These are phyloP conservation scores for Sebastes trivittatus DNA, from an alignment of 2,797 vertebrate species.

Conservation along the genomic window DNA sequence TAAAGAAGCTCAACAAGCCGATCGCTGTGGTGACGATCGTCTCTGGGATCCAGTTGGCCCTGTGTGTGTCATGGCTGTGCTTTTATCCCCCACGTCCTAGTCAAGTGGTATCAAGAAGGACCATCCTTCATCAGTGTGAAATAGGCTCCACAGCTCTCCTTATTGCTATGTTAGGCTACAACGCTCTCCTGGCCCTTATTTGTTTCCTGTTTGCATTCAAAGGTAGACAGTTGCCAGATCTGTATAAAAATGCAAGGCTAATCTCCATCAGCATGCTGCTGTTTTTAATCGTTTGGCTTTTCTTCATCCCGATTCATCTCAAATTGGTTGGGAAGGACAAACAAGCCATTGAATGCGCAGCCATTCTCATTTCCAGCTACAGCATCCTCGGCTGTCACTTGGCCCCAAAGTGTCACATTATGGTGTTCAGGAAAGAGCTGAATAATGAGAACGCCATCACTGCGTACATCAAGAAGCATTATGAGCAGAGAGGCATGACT, in stretches of 20 bases:
- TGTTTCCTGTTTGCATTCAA: constrained; percentile 73
- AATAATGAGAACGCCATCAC: constrained; percentile 64
- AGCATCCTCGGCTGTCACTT: constrained; percentile 75
- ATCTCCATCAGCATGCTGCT: constrained; percentile 73
- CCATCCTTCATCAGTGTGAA: constrained; percentile 41
- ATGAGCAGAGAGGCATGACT: constrained; percentile 35
- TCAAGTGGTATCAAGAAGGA: rapidly evolving
- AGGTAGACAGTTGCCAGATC: constrained; percentile 66
- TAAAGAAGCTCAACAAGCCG: constrained; percentile 61
- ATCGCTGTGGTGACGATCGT: constrained; percentile 42
- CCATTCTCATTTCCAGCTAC: constrained; percentile 69
- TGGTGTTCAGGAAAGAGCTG: constrained; percentile 68
- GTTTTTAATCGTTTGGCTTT: constrained; percentile 71
- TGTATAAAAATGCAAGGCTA: constrained; percentile 72
- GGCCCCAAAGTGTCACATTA: constrained; percentile 74
- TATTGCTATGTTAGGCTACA: constrained; percentile 55
- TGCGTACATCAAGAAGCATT: constrained; percentile 68
- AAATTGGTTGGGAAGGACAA: constrained; percentile 31
- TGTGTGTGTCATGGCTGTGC: constrained; percentile 61
- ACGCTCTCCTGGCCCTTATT: constrained; percentile 45
- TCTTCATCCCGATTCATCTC: constrained; percentile 70
- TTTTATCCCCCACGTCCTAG: not conserved
- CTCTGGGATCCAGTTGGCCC: constrained; percentile 54
- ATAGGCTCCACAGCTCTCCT: constrained; percentile 3
- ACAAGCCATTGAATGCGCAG: constrained; percentile 40